These are phyloP conservation scores for Chrysaora quinquecirrha DNA, from an alignment of 30 jellyfish, hydroid and myxozoan genomes.

Conservation along the genomic window DNA sequence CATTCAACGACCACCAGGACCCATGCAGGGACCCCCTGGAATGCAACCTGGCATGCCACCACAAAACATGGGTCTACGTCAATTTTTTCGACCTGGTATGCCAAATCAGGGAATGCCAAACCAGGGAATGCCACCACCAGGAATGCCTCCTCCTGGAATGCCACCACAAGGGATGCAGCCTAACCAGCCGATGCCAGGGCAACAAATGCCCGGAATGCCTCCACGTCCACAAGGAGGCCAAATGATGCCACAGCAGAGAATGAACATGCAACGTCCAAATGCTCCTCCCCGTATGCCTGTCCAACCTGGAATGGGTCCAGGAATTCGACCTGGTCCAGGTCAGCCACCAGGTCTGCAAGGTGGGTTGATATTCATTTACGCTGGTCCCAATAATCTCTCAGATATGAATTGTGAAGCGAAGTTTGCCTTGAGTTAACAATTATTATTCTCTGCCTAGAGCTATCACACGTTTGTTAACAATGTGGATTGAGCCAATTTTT, in stretches of 20 bases:
- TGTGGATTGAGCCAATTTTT: no score
- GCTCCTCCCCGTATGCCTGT: not conserved
- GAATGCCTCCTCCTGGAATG: not conserved
- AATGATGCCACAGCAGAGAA: not conserved
- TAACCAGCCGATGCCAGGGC: not conserved
- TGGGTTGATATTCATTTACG: no score
- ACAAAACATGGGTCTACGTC: not conserved
- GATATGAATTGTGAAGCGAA: not conserved
- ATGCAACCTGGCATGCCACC: constrained; percentile 13
- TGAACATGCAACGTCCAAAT: constrained; percentile 8
- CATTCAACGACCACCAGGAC: not conserved
- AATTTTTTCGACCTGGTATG: not conserved
- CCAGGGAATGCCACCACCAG: not conserved
- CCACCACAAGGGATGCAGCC: not conserved
- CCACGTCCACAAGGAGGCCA: constrained; percentile 1
- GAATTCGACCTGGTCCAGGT: not conserved
- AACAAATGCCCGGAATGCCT: not conserved
- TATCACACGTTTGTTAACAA: no score
- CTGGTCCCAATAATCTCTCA: not conserved
- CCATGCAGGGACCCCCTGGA: not conserved
- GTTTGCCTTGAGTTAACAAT: not conserved
- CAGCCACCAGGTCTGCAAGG: not conserved
- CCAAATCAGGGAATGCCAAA: not conserved
- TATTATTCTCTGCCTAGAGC: not conserved
- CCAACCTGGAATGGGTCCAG: not conserved